Evolutionary conservation across 2,888 invertebrate genomes (phyloP).

Genomic region (Spodoptera exigua): DNA sequence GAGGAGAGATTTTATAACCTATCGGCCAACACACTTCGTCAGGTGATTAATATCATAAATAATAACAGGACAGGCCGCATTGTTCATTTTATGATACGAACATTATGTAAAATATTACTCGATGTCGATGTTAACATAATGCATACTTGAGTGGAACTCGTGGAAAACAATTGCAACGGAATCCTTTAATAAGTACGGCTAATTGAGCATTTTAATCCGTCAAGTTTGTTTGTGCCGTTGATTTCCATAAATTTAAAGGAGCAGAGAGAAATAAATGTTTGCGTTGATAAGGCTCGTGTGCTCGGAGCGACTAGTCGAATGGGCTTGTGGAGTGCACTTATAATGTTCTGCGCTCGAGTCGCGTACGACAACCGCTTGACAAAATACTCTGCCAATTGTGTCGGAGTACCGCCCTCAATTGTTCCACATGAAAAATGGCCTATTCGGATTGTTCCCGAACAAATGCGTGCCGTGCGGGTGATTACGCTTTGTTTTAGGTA

Average conservation of each 20-base stretch:
- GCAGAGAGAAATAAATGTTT: conserved; percentile 18
- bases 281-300: conserved; percentile 4
- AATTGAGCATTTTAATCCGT: no score
- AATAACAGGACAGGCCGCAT: conserved; percentile 36
- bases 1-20: conserved; percentile 85
- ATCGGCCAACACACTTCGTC: conserved; percentile 76
- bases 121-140: background rate
- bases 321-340: conserved; percentile 80
- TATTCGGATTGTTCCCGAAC: conserved; percentile 88
- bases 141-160: no score
- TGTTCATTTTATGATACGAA: conserved; percentile 14
- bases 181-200: no score
- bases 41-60: conserved; percentile 82
- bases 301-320: conserved; percentile 49
- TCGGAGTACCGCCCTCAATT: conserved; percentile 87
- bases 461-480: conserved; percentile 88
- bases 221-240: background rate
- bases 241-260: conserved; percentile 4
- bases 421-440: conserved; percentile 89
- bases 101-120: background rate
- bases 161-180: no score
- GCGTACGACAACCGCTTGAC: conserved; percentile 87
- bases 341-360: conserved; percentile 76
- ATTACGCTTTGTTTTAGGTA: conserved; percentile 88
- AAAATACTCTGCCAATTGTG: conserved; percentile 88